Evolutionary conservation across 2,113 vertebrate species (phyloP).

Genomic region (Merops nubicus): DNA sequence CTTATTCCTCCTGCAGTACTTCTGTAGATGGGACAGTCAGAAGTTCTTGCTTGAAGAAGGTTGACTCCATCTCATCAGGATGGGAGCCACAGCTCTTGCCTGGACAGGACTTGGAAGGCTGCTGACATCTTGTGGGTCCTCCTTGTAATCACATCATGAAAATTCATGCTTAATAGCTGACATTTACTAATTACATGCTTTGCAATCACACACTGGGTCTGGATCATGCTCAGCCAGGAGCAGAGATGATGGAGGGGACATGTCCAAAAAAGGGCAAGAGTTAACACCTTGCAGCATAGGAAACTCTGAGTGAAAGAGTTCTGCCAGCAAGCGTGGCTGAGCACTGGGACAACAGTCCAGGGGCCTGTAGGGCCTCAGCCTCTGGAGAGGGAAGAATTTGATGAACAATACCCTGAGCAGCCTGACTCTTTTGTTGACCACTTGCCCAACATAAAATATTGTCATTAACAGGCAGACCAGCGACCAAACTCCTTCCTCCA

Average conservation of each 20-base stretch:
- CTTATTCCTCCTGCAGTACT: not conserved
- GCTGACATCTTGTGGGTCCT: conserved; percentile 54
- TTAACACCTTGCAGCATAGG: not conserved
- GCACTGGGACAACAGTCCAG: not conserved
- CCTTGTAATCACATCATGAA: not conserved
- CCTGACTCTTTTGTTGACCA: too few relatives aligned
- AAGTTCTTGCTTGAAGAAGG: not conserved
- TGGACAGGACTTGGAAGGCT: not conserved
- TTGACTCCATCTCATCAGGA: not conserved
- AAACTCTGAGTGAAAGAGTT: not conserved
- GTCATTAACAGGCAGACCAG: too few relatives aligned
- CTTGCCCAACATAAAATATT: too few relatives aligned
- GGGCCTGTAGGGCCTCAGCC: not conserved
- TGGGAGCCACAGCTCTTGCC: not conserved
- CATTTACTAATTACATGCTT: fast-evolving
- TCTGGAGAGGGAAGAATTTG: not conserved
- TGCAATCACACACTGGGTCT: fast-evolving
- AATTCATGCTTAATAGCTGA: not conserved
- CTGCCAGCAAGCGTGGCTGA: fast-evolving
- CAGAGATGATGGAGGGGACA: not conserved
- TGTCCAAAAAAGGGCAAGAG: not conserved
- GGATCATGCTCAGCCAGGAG: fast-evolving
- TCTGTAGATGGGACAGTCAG: not conserved
- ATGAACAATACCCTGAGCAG: not conserved
- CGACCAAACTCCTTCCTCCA: too few relatives aligned